Conservation (phyloP, 92 coral and sea anemone species). For the Epizoanthus scotinus region DNA sequence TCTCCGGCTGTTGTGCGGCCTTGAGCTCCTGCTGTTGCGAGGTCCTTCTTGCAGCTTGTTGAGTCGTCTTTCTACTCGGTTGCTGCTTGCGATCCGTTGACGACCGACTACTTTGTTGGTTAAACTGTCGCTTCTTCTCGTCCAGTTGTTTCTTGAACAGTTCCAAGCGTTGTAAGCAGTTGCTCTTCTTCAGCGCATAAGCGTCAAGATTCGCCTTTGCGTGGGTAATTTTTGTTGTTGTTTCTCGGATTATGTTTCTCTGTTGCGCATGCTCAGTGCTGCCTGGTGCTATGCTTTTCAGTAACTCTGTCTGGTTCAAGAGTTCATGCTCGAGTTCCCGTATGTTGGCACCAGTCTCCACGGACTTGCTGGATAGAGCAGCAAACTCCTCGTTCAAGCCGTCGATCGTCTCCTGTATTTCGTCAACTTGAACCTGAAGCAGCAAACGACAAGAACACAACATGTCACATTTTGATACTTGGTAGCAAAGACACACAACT, state of each 20-base stretch:
- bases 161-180: constrained; percentile 70
- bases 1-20: constrained; percentile 8
- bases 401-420: constrained; percentile 92
- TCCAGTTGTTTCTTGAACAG: constrained; percentile 75
- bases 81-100: constrained; percentile 68
- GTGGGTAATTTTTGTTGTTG: constrained; percentile 80
- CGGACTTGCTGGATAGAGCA: constrained; percentile 72
- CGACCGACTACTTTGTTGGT: constrained; percentile 69
- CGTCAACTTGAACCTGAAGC: constrained; percentile 84
- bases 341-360: constrained; percentile 77
- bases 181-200: constrained; percentile 69
- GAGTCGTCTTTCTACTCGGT: constrained; percentile 53
- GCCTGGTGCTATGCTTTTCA: constrained; percentile 76
- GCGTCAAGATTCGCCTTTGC: constrained; percentile 81
- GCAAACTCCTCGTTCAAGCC: constrained; percentile 89
- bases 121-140: constrained; percentile 71
- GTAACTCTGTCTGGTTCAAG: constrained; percentile 87
- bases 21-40: constrained; percentile 2
- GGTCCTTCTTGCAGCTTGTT: background rate
- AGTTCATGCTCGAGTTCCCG: constrained; percentile 92
- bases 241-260: constrained; percentile 81
- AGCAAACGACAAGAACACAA: too few relatives aligned
- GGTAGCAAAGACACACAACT: too few relatives aligned
- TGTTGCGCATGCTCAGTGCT: constrained; percentile 86
- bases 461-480: too few relatives aligned